These are phyloP conservation scores for Himalopsyche anomala DNA, from an alignment of 2,888 invertebrate species.

Conservation along the genomic window DNA sequence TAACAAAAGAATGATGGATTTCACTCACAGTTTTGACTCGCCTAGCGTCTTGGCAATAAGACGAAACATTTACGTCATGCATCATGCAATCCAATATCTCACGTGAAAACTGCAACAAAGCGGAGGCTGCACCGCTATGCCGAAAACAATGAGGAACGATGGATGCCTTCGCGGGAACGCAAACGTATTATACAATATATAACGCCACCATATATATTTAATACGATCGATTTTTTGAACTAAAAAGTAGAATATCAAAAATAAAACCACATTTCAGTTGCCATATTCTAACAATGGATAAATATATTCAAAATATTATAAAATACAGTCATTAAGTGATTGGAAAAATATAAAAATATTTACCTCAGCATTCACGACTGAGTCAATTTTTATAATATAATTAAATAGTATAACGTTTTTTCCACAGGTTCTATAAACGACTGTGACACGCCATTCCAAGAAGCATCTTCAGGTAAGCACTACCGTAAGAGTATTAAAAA, in stretches of 20 bases:
- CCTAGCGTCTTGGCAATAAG: constrained; percentile 16
- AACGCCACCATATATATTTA: neutral
- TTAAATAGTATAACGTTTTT: no score
- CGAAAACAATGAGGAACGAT: constrained; percentile 32
- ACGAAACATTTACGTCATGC: constrained; percentile 48
- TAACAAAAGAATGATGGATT: neutral
- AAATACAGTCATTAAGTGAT: no score
- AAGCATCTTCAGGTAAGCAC: no score
- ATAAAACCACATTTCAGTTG: no score
- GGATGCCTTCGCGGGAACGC: neutral
- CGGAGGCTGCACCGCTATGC: constrained; percentile 17
- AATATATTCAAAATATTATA: no score
- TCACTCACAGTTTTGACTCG: constrained; percentile 1
- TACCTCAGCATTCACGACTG: no score
- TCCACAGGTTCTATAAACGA: no score
- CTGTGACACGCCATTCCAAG: no score
- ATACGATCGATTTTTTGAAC: neutral
- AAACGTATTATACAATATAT: neutral
- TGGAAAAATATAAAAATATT: no score
- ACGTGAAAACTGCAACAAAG: constrained; percentile 55
- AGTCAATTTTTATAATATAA: no score
- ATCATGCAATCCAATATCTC: constrained; percentile 59
- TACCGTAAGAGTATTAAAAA: no score
- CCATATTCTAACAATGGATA: no score
- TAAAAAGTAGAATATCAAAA: neutral